A percentile compares a stretch with the other conserved stretches of the same genome.
Conservation (phyloP, 2,888 invertebrate genomes). For the Oithona nana region DNA sequence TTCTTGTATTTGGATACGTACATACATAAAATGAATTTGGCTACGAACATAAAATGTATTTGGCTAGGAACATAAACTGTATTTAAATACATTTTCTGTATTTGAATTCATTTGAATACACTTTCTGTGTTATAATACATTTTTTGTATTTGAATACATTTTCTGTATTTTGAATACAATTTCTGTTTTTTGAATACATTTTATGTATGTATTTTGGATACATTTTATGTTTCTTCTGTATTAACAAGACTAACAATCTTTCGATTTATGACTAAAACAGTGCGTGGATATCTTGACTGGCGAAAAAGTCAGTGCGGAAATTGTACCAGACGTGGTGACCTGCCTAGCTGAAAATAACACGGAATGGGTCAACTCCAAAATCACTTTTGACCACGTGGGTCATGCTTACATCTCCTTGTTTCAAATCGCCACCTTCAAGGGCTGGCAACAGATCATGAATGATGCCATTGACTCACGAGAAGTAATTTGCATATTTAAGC, state of each 20-base stretch:
- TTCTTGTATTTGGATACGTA: no score
- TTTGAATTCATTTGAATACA: no score
- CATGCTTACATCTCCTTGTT: conserved; percentile 92
- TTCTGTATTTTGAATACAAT: no score
- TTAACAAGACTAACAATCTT: neutral
- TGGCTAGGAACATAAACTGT: no score
- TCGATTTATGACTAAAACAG: neutral
- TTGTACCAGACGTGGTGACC: conserved; percentile 13
- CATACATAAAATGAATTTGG: no score
- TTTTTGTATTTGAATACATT: no score
- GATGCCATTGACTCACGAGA: conserved; percentile 90
- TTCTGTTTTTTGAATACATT: no score
- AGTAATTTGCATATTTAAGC: conserved; percentile 43
- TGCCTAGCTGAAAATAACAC: conserved; percentile 43
- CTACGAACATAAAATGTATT: no score
- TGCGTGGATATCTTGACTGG: conserved; percentile 13
- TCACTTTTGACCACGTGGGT: conserved; percentile 96
- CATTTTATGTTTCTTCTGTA: no score
- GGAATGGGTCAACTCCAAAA: conserved; percentile 85
- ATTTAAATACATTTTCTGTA: no score
- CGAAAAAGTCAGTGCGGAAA: conserved; percentile 11
- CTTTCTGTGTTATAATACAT: no score
- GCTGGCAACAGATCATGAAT: conserved; percentile 96
- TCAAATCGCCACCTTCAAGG: conserved; percentile 98
- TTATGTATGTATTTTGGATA: no score